These are phyloP conservation scores for Diuraphis noxia DNA, from an alignment of 1,140 invertebrate genomes.

Conservation along the genomic window DNA sequence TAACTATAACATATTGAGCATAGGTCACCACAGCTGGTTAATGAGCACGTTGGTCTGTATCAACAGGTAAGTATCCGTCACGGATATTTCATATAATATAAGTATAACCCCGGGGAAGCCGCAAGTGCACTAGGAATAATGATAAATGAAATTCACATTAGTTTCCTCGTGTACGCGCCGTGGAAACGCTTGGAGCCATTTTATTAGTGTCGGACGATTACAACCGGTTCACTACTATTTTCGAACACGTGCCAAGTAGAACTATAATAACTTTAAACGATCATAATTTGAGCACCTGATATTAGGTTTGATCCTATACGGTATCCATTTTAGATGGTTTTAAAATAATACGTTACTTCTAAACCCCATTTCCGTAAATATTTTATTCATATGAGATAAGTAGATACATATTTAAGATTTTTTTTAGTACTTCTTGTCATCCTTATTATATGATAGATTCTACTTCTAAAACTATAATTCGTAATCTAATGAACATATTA, in stretches of 20 bases:
- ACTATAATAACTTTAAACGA: neutral
- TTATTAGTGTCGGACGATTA: neutral
- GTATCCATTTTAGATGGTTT: neutral
- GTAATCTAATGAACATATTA: neutral
- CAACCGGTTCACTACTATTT: constrained; percentile 11
- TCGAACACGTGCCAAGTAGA: neutral
- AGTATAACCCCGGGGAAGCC: neutral
- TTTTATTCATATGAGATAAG: neutral
- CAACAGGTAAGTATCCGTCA: neutral
- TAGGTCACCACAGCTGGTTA: constrained; percentile 18
- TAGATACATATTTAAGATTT: neutral
- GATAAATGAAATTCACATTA: constrained; percentile 29
- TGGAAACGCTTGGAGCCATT: neutral
- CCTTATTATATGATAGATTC: neutral
- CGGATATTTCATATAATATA: neutral
- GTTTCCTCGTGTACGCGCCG: neutral
- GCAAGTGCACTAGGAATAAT: neutral
- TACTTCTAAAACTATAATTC: neutral
- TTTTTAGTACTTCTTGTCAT: neutral
- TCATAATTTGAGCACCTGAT: neutral
- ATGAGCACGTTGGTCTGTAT: neutral
- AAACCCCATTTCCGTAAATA: neutral
- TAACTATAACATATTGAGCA: neutral
- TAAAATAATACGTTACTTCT: neutral
- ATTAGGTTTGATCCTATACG: neutral